Percentiles rank a stretch among this genome's conserved stretches.
Evolutionary conservation across 2,888 invertebrate species (phyloP).

Genomic region (Aradus depressus): DNA sequence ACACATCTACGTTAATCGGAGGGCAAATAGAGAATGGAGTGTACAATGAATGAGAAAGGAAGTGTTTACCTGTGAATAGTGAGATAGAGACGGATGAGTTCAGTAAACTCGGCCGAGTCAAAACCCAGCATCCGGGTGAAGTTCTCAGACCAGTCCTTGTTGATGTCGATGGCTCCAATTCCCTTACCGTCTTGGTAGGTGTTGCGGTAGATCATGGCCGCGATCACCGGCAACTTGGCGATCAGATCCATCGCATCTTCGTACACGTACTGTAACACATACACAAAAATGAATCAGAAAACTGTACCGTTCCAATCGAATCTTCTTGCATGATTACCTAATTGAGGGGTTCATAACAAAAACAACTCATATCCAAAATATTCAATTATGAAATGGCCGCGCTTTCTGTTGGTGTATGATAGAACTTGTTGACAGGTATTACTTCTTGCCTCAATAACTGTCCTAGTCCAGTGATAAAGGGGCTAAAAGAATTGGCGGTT

Average conservation of each 20-base stretch:
- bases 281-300: constrained; percentile 3
- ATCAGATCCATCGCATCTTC: constrained; percentile 93
- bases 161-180: constrained; percentile 76
- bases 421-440: background rate
- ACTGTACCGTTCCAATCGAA: too few relatives aligned
- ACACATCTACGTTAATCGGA: too few relatives aligned
- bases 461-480: too few relatives aligned
- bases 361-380: too few relatives aligned
- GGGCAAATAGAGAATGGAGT: too few relatives aligned
- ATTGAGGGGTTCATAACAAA: too few relatives aligned
- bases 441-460: background rate
- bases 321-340: too few relatives aligned
- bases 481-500: too few relatives aligned
- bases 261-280: constrained; percentile 51
- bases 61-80: constrained; percentile 65
- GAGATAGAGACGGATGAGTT: constrained; percentile 84
- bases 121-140: constrained; percentile 87
- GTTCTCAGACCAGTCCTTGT: constrained; percentile 88
- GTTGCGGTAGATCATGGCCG: constrained; percentile 89
- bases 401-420: too few relatives aligned
- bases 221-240: constrained; percentile 86
- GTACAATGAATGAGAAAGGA: too few relatives aligned
- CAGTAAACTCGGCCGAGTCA: constrained; percentile 64
- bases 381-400: too few relatives aligned
- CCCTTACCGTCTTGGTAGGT: constrained; percentile 67